phyloP scores from a whole-genome alignment of 2,888 invertebrate species.

The Pycnomerus fuliginosus region DNA sequence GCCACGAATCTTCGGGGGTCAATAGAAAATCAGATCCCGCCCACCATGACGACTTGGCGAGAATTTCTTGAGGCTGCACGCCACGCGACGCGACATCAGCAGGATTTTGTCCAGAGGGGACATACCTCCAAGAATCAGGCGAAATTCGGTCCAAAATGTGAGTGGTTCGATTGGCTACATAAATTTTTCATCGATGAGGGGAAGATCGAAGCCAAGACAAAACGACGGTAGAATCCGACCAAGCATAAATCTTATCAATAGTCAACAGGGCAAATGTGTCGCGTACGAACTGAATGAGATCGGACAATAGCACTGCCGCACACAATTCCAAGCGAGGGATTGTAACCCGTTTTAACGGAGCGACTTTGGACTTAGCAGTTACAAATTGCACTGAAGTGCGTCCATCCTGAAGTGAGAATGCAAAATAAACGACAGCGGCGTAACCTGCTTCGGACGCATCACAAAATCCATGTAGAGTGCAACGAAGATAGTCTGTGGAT shows the following conservation, averaged over 20 bases:
- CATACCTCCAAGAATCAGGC: constrained; percentile 10
- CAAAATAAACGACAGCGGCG: constrained; percentile 1
- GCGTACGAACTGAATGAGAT: not conserved
- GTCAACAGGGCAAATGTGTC: not conserved
- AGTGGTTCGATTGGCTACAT: not conserved
- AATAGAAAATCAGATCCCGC: constrained; percentile 1
- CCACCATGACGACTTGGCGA: constrained; percentile 9
- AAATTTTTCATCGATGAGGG: not conserved
- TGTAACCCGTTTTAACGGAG: not conserved
- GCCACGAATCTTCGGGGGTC: not conserved
- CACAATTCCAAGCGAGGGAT: not conserved
- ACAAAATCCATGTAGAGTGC: not conserved
- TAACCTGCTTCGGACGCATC: constrained; percentile 1
- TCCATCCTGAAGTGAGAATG: not conserved
- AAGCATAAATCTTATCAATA: not conserved
- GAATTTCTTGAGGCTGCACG: constrained; percentile 5
- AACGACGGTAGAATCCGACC: not conserved
- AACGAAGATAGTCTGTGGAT: not conserved
- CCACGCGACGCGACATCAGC: constrained; percentile 12
- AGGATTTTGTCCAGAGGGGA: constrained; percentile 13
- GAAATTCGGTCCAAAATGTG: not conserved
- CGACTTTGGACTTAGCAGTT: not conserved
- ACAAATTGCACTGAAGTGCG: not conserved
- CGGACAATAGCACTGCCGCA: not conserved
- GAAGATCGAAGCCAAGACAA: not conserved